Base-by-base conservation (phyloP, 2,113 vertebrate genomes). In the Globicephala melas region DNA sequence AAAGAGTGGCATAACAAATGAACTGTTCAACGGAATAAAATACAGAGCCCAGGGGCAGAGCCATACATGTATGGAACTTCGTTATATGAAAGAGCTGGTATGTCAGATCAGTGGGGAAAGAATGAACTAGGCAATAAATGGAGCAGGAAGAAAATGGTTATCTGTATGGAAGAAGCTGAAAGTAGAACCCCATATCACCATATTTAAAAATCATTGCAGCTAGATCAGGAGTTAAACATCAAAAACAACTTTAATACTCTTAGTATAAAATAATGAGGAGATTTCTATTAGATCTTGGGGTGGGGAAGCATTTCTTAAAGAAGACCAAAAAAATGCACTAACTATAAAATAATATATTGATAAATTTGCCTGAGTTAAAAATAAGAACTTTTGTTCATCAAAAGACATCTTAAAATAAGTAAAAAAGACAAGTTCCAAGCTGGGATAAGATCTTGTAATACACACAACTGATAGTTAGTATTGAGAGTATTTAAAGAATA, bases 341-440 rank as follows among this genome's bases (percentile, higher is more conserved):
- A 79, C 62, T 80, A 68, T 77, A 96, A 79, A 89, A 83, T 88
- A 97, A 91, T 89, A 85, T 91, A 91, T 58, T 95, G 58, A 93
- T 91, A 95, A 74, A 41, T 94, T 93, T 95, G 1, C 55, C 63
- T 90, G 90, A 41, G 92, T 84, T 94, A 90, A 93, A 97, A 86
- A 4, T 73, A 92, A 92, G 17, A 92, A 83, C 23, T 80, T 53
- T 31, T 74, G 38, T 94, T 81, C 15, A 94, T 95, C 71, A 87
- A 47, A 97, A 94, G 71, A 77, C 28, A 91, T 44, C 36, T 84
- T 92, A 85, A 96, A 93, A 62, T 85, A 90, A 88, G 63, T 80
- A 68, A 93, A 93, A 88, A 88, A 91, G 44, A 47, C 5, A 95
- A 65, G 33, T 91, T 92, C 55, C 26, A 86, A 91, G 21, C 53